Evolutionary conservation across 1,140 invertebrate genomes (phyloP).

Genomic region (Catajapyx aquilonaris): DNA sequence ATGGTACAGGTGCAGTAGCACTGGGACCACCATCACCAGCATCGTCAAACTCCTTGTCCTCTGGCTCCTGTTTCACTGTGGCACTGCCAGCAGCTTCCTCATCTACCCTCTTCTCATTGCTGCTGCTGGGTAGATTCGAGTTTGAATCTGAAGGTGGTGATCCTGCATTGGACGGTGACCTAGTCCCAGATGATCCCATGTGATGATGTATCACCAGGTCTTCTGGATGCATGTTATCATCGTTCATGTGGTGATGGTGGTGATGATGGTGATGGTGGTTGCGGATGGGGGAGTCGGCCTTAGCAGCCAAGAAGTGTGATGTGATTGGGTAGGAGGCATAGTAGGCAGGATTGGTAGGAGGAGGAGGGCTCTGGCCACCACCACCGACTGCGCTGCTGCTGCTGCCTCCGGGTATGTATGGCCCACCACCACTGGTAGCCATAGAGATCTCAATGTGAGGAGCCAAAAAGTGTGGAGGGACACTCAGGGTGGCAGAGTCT

Average conservation of each 20-base stretch:
- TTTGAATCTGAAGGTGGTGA: conserved; percentile 57
- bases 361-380: too few relatives aligned
- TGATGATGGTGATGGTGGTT: background rate
- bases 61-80: conserved; percentile 51
- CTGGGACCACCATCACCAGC: background rate
- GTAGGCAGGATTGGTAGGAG: conserved; percentile 10
- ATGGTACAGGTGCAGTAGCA: background rate
- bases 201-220: too few relatives aligned
- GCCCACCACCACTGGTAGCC: conserved; percentile 20
- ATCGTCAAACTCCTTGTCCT: conserved; percentile 13
- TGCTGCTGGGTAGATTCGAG: conserved; percentile 45
- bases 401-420: background rate
- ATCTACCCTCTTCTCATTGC: conserved; percentile 23
- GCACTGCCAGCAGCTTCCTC: conserved; percentile 15
- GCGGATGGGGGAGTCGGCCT: background rate
- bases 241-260: too few relatives aligned
- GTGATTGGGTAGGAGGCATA: conserved; percentile 11
- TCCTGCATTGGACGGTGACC: conserved; percentile 16
- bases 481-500: conserved; percentile 49
- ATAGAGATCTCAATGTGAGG: conserved; percentile 76
- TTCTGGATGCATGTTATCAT: too few relatives aligned
- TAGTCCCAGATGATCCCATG: too few relatives aligned
- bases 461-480: conserved; percentile 67
- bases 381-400: too few relatives aligned
- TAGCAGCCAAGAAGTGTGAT: conserved; percentile 9